Evolutionary conservation across 2,888 invertebrate species (phyloP).

Genomic region (Stenodema calcarata): DNA sequence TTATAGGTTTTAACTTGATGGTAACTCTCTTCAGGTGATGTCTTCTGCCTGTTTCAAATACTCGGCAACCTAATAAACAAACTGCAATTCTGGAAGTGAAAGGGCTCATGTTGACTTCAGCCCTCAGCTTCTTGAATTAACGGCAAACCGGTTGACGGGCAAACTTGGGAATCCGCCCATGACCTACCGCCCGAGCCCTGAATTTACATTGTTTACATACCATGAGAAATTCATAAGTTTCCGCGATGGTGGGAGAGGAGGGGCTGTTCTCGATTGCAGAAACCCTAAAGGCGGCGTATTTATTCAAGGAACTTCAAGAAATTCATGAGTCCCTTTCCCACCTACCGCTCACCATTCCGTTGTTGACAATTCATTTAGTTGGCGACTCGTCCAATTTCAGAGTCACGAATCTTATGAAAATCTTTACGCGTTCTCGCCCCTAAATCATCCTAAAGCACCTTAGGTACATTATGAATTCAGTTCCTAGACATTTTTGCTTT

Average conservation of each 20-base stretch:
- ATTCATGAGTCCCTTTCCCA: constrained; percentile 8
- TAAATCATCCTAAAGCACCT: not conserved
- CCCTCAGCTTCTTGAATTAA: not conserved
- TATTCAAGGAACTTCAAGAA: constrained; percentile 42
- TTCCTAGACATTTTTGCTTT: not conserved
- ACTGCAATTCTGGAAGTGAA: not conserved
- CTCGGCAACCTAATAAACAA: not conserved
- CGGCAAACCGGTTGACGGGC: not conserved
- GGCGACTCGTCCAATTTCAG: not conserved
- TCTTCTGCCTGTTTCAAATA: no score
- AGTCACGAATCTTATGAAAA: not conserved
- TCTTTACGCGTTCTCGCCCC: not conserved
- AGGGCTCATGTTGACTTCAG: not conserved
- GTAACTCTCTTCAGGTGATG: no score
- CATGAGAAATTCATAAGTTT: constrained; percentile 45
- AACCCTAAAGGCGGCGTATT: constrained; percentile 36
- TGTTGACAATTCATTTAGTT: constrained; percentile 41
- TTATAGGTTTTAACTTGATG: no score
- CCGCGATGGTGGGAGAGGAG: not conserved
- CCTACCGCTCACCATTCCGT: not conserved
- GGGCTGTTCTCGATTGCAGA: constrained; percentile 25
- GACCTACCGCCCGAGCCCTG: not conserved
- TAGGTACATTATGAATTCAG: not conserved
- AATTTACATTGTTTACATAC: constrained; percentile 41
- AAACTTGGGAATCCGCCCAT: not conserved